Base-by-base conservation (phyloP, 1,140 invertebrate genomes). In the Drosophila equinoxialis region DNA sequence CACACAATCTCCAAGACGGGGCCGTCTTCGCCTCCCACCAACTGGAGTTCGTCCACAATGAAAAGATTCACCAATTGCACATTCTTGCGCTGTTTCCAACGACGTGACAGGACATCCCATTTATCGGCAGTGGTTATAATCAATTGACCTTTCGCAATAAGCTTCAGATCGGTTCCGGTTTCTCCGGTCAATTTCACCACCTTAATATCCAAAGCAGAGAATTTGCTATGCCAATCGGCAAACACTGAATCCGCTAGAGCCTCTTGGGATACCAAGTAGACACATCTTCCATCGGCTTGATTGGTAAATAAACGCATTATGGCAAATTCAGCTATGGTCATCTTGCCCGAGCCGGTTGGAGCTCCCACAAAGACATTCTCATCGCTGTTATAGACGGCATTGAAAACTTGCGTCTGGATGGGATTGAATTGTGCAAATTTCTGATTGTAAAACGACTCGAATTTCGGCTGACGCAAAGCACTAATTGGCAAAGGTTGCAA, bases 351-450 rank as follows among this genome's bases (percentile, higher is more conserved):
- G 0, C 99, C 99, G 11, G 98, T 98, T 1, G 99, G 99, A 0
- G 99, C 98, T 6, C 98, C 99, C 68, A 99, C 96, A 92, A 99
- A 99, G 1, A 99, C 97, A 93, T 99, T 99, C 83, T 99, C 99
- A 92, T 99, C 98, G 13, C 96, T 98, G 93, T 99, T 99, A 92
- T 99, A 99, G 1, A 99, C 96, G 0, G 98, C 97, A 92, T 99
- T 99, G 92, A 99, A 99, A 4, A 99, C 98, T 94, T 99, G 99
- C 0, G 99, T 99, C 92, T 99, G 99, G 74, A 99, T 99, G 0
- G 99, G 98, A 93, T 99, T 99, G 92, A 99, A 99, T 91, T 98
- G 97, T 11, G 95, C 95, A 87, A 99, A 98, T 72, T 95, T 95
- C 6, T 97, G 95, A 4, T 93, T 93, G 85, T 99, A 99, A 5